A percentile compares a stretch with the other conserved stretches of the same genome.
Conservation (phyloP, 2,888 invertebrate species). For the Tanytarsus gracilentus region DNA sequence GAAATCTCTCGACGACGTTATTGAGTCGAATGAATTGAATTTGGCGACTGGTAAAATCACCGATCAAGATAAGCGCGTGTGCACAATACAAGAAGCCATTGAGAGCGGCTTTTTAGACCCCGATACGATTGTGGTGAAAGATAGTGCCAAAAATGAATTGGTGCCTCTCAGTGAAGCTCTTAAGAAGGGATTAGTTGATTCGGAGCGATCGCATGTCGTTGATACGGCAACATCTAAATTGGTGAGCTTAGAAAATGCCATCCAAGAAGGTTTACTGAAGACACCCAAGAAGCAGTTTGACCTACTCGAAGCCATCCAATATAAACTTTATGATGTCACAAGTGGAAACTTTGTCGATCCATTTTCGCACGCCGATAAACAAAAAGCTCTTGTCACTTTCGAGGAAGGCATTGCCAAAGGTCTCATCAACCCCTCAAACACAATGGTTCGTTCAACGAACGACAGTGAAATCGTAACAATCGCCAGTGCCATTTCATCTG, state of each 20-base stretch:
- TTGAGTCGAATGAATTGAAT: slow-evolving; percentile 65
- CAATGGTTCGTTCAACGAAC: slow-evolving; percentile 17
- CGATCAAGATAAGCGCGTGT: slow-evolving; percentile 55
- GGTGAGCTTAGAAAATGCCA: slow-evolving; percentile 61
- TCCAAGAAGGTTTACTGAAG: slow-evolving; percentile 66
- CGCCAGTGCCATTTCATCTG: slow-evolving; percentile 10
- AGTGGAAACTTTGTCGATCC: slow-evolving; percentile 76
- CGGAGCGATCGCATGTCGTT: slow-evolving; percentile 74
- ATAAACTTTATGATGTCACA: slow-evolving; percentile 74
- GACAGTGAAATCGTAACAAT: slow-evolving; percentile 25
- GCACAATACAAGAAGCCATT: slow-evolving; percentile 71
- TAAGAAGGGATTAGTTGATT: slow-evolving; percentile 75
- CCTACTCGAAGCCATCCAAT: slow-evolving; percentile 69
- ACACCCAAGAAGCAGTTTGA: slow-evolving; percentile 72
- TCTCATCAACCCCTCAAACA: slow-evolving; percentile 61
- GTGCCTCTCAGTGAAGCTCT: slow-evolving; percentile 76
- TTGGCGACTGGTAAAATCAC: slow-evolving; percentile 64
- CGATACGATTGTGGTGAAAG: slow-evolving; percentile 77
- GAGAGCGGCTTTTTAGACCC: slow-evolving; percentile 71
- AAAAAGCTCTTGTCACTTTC: slow-evolving; percentile 50
- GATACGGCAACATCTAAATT: slow-evolving; percentile 75
- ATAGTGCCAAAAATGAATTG: slow-evolving; percentile 69
- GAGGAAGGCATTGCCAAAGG: slow-evolving; percentile 64
- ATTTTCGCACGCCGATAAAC: slow-evolving; percentile 43
- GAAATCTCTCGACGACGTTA: slow-evolving; percentile 67